Evolutionary conservation across 1,140 invertebrate genomes (phyloP).

Genomic region (Drosophila pseudoobscura): DNA sequence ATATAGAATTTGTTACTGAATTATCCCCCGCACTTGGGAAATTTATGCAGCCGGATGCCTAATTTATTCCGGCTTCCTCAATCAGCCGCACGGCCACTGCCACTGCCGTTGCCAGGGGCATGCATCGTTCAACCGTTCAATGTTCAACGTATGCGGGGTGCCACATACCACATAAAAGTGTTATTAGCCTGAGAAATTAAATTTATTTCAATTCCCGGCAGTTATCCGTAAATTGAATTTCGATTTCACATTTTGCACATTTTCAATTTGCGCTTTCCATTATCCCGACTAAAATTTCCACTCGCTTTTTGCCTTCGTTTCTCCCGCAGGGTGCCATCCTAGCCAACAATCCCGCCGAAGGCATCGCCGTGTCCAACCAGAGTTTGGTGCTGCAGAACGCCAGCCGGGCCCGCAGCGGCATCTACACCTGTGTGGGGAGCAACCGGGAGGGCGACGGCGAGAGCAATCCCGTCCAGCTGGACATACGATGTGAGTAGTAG

Average conservation of each 20-base stretch:
- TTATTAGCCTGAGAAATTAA: slow-evolving; percentile 78
- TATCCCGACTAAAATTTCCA: slow-evolving; percentile 20
- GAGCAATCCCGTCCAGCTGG: slow-evolving; percentile 91
- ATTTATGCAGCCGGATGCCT: slow-evolving; percentile 68
- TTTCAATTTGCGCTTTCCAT: slow-evolving; percentile 46
- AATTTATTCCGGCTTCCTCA: slow-evolving; percentile 60
- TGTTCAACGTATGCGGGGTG: slow-evolving; percentile 5
- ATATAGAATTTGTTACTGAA: slow-evolving; percentile 73
- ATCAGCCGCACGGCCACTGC: slow-evolving; percentile 24
- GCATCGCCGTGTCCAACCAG: slow-evolving; percentile 94
- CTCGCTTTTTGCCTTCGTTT: slow-evolving; percentile 16
- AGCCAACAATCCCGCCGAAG: slow-evolving; percentile 89
- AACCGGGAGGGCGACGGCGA: slow-evolving; percentile 93
- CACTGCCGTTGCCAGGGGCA: too few species aligned
- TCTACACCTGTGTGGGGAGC: slow-evolving; percentile 92
- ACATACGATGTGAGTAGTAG: slow-evolving; percentile 92
- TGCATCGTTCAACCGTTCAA: too few species aligned
- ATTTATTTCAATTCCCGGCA: slow-evolving; percentile 71
- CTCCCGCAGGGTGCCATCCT: slow-evolving; percentile 86
- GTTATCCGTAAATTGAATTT: slow-evolving; percentile 72
- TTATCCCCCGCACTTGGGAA: slow-evolving; percentile 53
- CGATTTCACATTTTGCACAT: slow-evolving; percentile 32
- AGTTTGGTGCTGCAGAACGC: slow-evolving; percentile 92
- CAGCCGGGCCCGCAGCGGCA: slow-evolving; percentile 88
- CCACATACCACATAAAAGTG: slow-evolving; percentile 66